Base-by-base conservation (phyloP, 2,113 vertebrate genomes). In the Pteruthius melanotis region DNA sequence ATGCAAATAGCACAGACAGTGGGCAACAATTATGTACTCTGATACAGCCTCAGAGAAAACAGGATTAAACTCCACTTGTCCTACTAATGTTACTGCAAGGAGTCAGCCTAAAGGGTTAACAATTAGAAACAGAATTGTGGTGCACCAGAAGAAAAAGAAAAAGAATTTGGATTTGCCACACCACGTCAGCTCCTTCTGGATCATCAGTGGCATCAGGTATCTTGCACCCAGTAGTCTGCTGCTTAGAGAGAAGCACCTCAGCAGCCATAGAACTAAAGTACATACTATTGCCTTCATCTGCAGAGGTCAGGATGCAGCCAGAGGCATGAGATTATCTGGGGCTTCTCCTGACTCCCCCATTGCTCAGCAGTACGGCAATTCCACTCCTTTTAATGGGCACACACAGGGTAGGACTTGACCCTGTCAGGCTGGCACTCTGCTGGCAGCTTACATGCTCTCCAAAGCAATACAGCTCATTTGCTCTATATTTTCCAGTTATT, bases 231-330 rank as follows among this genome's bases (percentile, higher is more conserved):
- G 17, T 30, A 40, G 47, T 37, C 33, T 56, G 26, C 65, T 50
- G 21, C 60, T 88, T 2, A 4, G 57, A 85, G 17, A 56, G 45
- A 79, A 72, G 26, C 2, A 3, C 42, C 52, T 89, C 0, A 0
- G 53, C 70, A 95, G 57, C 40, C 6, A 4, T 3, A 39, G 57
- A 57, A 65, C 40, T 68, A 49, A 90, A 26, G 31, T 33, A 45
- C 6, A 5, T 53, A 21, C 23, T 53, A n/a, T n/a, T 57, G 33
- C 60, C 16, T 79, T 79, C 2, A 2, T n/a, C 20, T 1, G 7
- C 37, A 86, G 59, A 85, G 26, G 44, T 33, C 27, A 57, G 33
- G 47, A 26, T 91, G 40, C 27, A 74, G 42, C 15, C 30, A 74
- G 65, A 59, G 40, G 26, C 7, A 6, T 30, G 26, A 72, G 39